Evolutionary conservation across 2,888 invertebrate genomes (phyloP).

Genomic region (Trisateles emortualis): DNA sequence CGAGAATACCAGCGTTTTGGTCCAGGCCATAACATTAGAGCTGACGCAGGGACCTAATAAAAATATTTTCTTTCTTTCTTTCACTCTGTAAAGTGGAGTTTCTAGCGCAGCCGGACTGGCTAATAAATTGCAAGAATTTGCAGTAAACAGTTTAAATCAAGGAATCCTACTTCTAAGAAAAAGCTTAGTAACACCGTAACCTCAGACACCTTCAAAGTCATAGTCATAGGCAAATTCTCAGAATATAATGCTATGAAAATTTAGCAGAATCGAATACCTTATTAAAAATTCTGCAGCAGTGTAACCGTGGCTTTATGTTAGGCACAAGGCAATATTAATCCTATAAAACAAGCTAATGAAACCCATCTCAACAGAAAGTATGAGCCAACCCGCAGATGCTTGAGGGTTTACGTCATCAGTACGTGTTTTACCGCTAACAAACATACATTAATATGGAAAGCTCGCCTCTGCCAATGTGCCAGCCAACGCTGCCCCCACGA

Average conservation of each 20-base stretch:
- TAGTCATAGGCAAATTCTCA: constrained; percentile 32
- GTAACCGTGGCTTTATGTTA: constrained; percentile 30
- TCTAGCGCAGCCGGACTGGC: too few relatives aligned
- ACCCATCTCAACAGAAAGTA: constrained; percentile 62
- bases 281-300: constrained; percentile 38
- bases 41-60: too few relatives aligned
- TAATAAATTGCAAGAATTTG: not conserved
- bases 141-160: not conserved
- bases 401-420: constrained; percentile 77
- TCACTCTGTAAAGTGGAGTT: too few relatives aligned
- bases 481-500: constrained; percentile 83
- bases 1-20: too few relatives aligned
- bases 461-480: constrained; percentile 82
- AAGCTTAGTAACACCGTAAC: constrained; percentile 17
- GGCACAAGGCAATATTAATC: constrained; percentile 35
- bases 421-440: constrained; percentile 86
- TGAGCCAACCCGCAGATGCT: constrained; percentile 71
- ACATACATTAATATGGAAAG: constrained; percentile 86
- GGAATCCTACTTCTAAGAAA: constrained; percentile 8
- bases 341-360: constrained; percentile 50
- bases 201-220: constrained; percentile 19
- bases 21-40: too few relatives aligned
- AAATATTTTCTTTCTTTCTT: too few relatives aligned
- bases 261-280: constrained; percentile 19
- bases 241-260: constrained; percentile 24